Conservation (phyloP, 2,888 invertebrate genomes). For the Thymelicus sylvestris region DNA sequence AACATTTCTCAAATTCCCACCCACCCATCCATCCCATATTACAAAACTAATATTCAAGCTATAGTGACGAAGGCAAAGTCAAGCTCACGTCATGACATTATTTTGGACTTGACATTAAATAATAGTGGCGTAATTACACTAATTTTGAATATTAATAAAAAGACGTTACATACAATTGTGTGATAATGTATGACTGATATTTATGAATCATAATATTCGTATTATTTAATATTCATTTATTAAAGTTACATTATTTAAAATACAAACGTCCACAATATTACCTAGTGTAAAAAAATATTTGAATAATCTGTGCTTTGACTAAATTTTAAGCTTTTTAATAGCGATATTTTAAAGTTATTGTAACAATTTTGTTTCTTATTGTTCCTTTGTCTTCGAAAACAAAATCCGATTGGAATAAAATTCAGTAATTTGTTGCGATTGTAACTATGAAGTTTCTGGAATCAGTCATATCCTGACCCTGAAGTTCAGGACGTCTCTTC, state of each 20-base stretch:
- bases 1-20: conserved; percentile 1
- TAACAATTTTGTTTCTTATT: background rate
- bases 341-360: conserved; percentile 12
- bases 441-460: no score
- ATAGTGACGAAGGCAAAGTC: background rate
- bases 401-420: no score
- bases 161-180: no score
- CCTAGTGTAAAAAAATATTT: conserved; percentile 34
- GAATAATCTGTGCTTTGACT: conserved; percentile 31
- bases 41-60: background rate
- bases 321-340: conserved; percentile 16
- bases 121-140: background rate
- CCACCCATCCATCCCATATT: background rate
- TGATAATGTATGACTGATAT: background rate
- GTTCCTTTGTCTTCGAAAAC: no score
- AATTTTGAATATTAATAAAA: background rate
- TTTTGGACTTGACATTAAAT: background rate
- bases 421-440: no score
- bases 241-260: conserved; percentile 22
- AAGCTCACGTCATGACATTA: background rate
- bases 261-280: conserved; percentile 28
- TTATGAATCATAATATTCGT: background rate
- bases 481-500: no score
- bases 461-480: no score
- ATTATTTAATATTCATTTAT: background rate